phyloP scores from a whole-genome alignment of 2,797 vertebrate species.

The Vireo griseus region DNA sequence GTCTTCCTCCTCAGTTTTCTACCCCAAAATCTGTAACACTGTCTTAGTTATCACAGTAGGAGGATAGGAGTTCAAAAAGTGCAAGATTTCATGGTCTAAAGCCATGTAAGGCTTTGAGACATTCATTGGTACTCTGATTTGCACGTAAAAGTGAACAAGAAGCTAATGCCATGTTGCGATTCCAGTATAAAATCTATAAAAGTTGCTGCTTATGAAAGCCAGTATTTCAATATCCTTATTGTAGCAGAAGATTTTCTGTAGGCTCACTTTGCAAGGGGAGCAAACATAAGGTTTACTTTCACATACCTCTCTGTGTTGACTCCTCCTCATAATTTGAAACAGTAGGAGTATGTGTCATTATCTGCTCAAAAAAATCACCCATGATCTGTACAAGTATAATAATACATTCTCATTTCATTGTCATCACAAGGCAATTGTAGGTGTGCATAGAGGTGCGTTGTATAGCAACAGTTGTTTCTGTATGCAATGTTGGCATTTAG shows the following conservation, averaged over 20 bases:
- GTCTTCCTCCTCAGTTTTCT: neutral
- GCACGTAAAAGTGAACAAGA: neutral
- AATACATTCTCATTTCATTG: constrained; percentile 60
- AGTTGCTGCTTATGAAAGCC: neutral
- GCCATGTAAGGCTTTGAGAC: neutral
- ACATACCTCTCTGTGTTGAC: constrained; percentile 1
- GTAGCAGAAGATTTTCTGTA: neutral
- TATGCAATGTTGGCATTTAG: neutral
- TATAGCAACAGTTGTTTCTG: constrained; percentile 38
- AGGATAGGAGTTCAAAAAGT: neutral
- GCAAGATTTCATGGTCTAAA: neutral
- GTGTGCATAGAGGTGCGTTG: constrained; percentile 29
- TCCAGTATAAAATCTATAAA: neutral
- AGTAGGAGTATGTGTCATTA: constrained; percentile 68
- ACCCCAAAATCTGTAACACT: neutral
- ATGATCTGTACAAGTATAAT: constrained; percentile 44
- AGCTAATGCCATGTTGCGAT: neutral
- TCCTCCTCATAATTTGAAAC: constrained; percentile 57
- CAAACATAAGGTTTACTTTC: constrained; percentile 56
- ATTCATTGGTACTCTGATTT: neutral
- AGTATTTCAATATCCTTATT: neutral
- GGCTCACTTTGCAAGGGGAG: neutral
- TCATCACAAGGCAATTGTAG: constrained; percentile 49
- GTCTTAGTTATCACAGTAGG: neutral
- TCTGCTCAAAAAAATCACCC: constrained; percentile 40